phyloP scores from a whole-genome alignment of 2,113 vertebrate species.

The Aegotheles bennettii region DNA sequence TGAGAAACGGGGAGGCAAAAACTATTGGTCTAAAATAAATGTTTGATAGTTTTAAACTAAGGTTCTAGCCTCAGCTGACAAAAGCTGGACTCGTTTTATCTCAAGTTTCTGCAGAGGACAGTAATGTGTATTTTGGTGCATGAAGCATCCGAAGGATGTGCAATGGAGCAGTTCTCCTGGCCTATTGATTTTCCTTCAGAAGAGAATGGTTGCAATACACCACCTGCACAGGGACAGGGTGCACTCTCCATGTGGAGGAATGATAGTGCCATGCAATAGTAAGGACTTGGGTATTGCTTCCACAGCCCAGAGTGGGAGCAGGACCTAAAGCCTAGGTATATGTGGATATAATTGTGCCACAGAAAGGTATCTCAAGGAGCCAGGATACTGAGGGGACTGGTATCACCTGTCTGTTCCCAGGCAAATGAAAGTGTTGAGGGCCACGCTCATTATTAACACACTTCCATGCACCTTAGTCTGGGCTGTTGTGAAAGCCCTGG shows the following conservation, averaged over 20 bases:
- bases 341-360: background rate
- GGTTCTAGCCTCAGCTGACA: background rate
- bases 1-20: background rate
- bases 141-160: background rate
- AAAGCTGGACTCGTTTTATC: background rate
- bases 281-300: background rate
- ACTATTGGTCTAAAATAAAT: background rate
- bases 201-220: background rate
- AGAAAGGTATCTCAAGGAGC: background rate
- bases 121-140: background rate
- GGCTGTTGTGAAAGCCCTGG: background rate
- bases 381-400: background rate
- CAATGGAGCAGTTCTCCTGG: background rate
- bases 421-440: background rate
- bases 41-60: background rate
- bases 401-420: background rate
- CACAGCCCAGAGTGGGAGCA: background rate
- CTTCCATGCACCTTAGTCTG: background rate
- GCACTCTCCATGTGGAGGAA: background rate
- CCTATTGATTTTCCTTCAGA: background rate
- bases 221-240: background rate
- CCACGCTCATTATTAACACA: background rate
- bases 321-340: background rate
- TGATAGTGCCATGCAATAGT: rapidly evolving
- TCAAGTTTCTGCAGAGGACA: background rate